A percentile compares a stretch with the other conserved stretches of the same genome.
Conservation (phyloP, 2,113 vertebrate species). For the Pan troglodytes region NHGRI_mPanTro3-v2.1_pri NC_072411.2:63594501-63595000, state of each 20-base stretch:
- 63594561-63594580: neutral
- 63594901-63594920: neutral
- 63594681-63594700: neutral
- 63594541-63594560: neutral
- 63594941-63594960: too few species aligned
- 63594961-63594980: too few species aligned
- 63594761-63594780: slow-evolving; percentile 9
- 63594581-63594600: neutral
- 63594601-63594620: slow-evolving; percentile 4
- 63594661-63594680: neutral
- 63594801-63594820: slow-evolving; percentile 7
- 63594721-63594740: neutral
- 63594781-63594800: neutral
- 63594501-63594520: neutral
- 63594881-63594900: slow-evolving; percentile 1
- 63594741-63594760: neutral
- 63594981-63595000: too few species aligned
- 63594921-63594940: neutral
- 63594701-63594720: neutral
- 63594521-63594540: neutral
- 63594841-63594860: neutral
- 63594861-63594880: slow-evolving; percentile 10
- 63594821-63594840: neutral
- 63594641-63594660: neutral
- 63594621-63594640: neutral